phyloP scores from a whole-genome alignment of 1,140 invertebrate genomes.

The Lepidurus couesii region DNA sequence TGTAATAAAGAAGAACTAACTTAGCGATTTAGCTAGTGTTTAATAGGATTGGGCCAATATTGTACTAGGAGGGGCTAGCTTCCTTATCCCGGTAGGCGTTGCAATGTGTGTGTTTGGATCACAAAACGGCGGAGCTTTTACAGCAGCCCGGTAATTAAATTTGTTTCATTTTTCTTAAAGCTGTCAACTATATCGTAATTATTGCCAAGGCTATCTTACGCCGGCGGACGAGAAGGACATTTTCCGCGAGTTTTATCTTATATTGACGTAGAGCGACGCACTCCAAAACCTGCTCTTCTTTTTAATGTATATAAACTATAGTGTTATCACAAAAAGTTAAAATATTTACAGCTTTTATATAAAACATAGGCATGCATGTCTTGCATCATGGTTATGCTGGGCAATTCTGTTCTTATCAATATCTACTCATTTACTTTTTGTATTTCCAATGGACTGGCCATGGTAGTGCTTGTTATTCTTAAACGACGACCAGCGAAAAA shows the following conservation, averaged over 20 bases:
- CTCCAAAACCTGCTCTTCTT: slow-evolving; percentile 52
- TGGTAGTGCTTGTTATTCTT: slow-evolving; percentile 47
- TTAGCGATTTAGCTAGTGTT: not conserved
- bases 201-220: slow-evolving; percentile 48
- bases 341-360: not conserved
- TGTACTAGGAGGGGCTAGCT: slow-evolving; percentile 54
- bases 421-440: slow-evolving; percentile 53
- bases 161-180: not conserved
- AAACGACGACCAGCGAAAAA: slow-evolving; percentile 49
- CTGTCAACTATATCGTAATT: not conserved
- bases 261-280: slow-evolving; percentile 49
- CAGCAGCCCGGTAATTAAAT: slow-evolving; percentile 56
- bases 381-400: slow-evolving; percentile 46
- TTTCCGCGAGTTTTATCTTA: slow-evolving; percentile 52
- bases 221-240: slow-evolving; percentile 54
- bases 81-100: slow-evolving; percentile 64
- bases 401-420: slow-evolving; percentile 49
- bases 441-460: slow-evolving; percentile 51
- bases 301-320: slow-evolving; percentile 51
- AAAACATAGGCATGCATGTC: slow-evolving; percentile 45
- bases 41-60: slow-evolving; percentile 55
- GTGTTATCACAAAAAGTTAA: not conserved
- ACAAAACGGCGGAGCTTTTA: slow-evolving; percentile 65
- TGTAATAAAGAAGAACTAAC: slow-evolving; percentile 40
- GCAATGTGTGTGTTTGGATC: slow-evolving; percentile 68